Percentiles rank a stretch among this genome's conserved stretches.
phyloP scores from a whole-genome alignment of 64 coral and sea anemone species.

The Anthopleura sola region DNA sequence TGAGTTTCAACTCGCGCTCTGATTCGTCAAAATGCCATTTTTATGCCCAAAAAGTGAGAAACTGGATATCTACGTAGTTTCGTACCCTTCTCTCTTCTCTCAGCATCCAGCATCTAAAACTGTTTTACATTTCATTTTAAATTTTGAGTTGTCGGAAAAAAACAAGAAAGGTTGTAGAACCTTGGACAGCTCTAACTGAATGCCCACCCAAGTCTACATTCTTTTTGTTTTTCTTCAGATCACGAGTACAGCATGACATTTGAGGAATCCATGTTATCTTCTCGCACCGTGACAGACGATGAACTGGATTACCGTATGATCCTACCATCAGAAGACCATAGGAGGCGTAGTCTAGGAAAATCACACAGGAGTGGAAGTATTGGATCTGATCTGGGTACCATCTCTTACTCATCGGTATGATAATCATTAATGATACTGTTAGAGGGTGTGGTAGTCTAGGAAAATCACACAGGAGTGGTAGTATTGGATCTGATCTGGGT shows the following conservation, averaged over 20 bases:
- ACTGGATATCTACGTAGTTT: no score
- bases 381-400: constrained; percentile 64
- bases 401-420: constrained; percentile 83
- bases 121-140: no score
- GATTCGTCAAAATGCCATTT: no score
- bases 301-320: constrained; percentile 86
- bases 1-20: no score
- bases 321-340: constrained; percentile 82
- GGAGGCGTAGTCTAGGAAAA: constrained; percentile 68
- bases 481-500: constrained; percentile 59
- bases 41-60: no score
- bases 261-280: constrained; percentile 87
- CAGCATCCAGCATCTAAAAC: no score
- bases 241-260: constrained; percentile 73
- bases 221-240: not conserved
- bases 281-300: constrained; percentile 87
- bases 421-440: not conserved
- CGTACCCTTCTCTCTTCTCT: no score
- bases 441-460: constrained; percentile 53
- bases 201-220: not conserved
- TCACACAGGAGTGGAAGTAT: constrained; percentile 52
- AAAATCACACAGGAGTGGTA: constrained; percentile 40
- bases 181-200: no score
- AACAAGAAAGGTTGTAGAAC: no score
- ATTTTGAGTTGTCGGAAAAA: no score